Percentiles rank a stretch among this genome's conserved stretches.
Evolutionary conservation across 2,888 invertebrate species (phyloP).

Genomic region (Punctoribates punctum): DNA sequence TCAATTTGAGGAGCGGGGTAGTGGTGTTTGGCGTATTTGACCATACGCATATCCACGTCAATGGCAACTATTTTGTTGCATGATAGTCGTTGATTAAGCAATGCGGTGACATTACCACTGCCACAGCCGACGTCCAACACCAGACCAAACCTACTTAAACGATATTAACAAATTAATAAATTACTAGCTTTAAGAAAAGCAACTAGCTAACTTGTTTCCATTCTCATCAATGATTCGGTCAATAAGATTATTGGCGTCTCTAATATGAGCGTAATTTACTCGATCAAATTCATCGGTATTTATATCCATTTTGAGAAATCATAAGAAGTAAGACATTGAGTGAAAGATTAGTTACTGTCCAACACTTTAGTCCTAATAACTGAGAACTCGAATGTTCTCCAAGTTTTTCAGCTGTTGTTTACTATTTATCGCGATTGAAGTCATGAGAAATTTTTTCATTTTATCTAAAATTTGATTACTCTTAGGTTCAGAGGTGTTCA

Average conservation of each 20-base stretch:
- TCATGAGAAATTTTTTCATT: too few relatives aligned
- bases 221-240: constrained; percentile 42
- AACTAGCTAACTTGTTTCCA: constrained; percentile 33
- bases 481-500: too few relatives aligned
- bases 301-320: constrained; percentile 34
- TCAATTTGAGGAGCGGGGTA: constrained; percentile 34
- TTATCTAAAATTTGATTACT: too few relatives aligned
- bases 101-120: constrained; percentile 38
- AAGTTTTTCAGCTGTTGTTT: too few relatives aligned
- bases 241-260: constrained; percentile 40
- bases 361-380: too few relatives aligned
- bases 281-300: constrained; percentile 38
- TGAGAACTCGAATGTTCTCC: too few relatives aligned
- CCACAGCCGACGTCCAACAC: constrained; percentile 41
- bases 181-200: too few relatives aligned
- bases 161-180: too few relatives aligned
- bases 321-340: not conserved
- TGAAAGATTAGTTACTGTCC: not conserved
- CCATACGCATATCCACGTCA: constrained; percentile 38
- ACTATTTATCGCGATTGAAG: too few relatives aligned
- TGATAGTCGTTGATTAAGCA: constrained; percentile 34
- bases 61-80: constrained; percentile 35
- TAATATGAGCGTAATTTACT: constrained; percentile 38
- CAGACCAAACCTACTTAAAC: constrained; percentile 19
- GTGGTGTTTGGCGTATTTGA: constrained; percentile 29